Evolutionary conservation across 2,113 vertebrate species (phyloP).

Genomic region (Agelaius phoeniceus): DNA sequence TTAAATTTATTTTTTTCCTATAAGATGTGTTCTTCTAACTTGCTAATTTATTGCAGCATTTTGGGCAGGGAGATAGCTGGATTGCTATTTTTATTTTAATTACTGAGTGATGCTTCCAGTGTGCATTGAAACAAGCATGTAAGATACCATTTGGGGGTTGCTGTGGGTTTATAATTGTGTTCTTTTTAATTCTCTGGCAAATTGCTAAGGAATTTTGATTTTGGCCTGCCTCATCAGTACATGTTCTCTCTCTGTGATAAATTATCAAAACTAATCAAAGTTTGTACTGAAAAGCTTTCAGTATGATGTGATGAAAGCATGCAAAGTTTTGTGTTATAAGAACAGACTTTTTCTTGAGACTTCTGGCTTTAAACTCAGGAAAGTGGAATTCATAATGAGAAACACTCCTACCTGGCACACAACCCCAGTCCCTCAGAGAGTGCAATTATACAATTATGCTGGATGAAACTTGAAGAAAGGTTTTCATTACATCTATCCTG

Average conservation of each 20-base stretch:
- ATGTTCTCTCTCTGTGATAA: background rate
- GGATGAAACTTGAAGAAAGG: background rate
- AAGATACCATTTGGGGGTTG: background rate
- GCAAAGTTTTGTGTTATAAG: background rate
- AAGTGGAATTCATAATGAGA: slow-evolving; percentile 1
- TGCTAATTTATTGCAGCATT: background rate
- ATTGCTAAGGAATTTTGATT: background rate
- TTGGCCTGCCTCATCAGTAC: background rate
- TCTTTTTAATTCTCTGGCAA: background rate
- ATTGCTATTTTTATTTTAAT: background rate
- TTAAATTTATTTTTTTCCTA: background rate
- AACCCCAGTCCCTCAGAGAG: background rate
- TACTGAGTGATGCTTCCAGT: background rate
- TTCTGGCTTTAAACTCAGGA: background rate
- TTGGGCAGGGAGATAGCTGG: background rate
- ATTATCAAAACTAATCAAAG: background rate
- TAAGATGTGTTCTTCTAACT: background rate
- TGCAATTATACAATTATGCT: background rate
- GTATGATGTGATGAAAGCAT: background rate
- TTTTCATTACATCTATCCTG: background rate
- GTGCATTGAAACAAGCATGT: background rate
- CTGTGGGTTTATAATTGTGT: background rate
- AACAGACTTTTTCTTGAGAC: background rate
- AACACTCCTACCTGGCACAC: background rate
- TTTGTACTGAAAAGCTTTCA: background rate